A percentile compares a stretch with the other conserved stretches of the same genome.
Evolutionary conservation across 1,140 invertebrate species (phyloP).

Genomic region (Patella vulgata): DNA sequence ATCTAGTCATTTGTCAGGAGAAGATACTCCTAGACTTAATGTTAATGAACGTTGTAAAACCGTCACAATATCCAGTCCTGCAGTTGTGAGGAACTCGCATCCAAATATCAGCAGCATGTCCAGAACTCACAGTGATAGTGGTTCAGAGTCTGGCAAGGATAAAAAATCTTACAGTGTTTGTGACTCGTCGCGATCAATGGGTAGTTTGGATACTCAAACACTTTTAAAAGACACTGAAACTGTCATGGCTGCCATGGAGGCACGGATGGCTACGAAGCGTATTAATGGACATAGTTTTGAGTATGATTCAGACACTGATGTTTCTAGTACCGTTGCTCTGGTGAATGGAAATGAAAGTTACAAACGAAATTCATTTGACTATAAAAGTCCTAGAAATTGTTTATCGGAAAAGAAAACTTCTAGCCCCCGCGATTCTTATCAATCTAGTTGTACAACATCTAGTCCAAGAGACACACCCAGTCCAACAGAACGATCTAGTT

Average conservation of each 20-base stretch:
- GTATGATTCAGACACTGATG: conserved; percentile 43
- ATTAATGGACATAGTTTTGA: conserved; percentile 9
- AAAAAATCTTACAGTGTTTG: background rate
- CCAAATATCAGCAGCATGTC: conserved; percentile 41
- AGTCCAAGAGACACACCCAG: too few relatives aligned
- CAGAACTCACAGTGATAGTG: conserved; percentile 36
- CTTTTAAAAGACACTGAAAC: conserved; percentile 70
- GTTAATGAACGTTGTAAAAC: conserved; percentile 17
- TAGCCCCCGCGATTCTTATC: too few relatives aligned
- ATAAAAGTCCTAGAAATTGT: conserved; percentile 53
- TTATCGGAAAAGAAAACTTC: conserved; percentile 39
- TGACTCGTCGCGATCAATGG: conserved; percentile 36
- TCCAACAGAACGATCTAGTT: too few relatives aligned
- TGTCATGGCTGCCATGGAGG: conserved; percentile 70
- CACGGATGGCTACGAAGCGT: conserved; percentile 54
- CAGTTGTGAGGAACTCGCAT: conserved; percentile 31
- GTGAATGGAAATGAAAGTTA: conserved; percentile 56
- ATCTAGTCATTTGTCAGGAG: conserved; percentile 13
- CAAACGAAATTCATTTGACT: conserved; percentile 45
- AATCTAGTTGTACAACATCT: too few relatives aligned
- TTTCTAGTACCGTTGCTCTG: conserved; percentile 50
- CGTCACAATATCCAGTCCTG: conserved; percentile 45
- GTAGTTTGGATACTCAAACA: conserved; percentile 68
- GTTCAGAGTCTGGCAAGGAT: conserved; percentile 11
- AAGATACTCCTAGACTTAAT: conserved; percentile 23